Percentiles rank a stretch among this genome's conserved stretches.
phyloP scores from a whole-genome alignment of 30 jellyfish, hydroid and myxozoan genomes.

The Sanderia malayensis region DNA sequence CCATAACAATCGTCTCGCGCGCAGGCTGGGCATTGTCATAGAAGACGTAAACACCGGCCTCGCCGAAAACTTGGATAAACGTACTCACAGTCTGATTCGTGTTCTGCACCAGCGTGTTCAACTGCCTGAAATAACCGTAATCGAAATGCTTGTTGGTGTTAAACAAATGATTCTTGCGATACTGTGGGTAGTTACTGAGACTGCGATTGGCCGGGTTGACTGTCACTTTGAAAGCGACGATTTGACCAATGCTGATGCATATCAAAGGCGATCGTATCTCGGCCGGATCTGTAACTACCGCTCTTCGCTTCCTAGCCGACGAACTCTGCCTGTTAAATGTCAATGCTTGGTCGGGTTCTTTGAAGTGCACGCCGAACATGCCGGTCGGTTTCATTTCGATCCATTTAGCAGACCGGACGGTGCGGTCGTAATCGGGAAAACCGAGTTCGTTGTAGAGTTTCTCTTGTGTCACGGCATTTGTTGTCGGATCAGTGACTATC shows the following conservation, averaged over 20 bases:
- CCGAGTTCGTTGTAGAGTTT: conserved; percentile 67
- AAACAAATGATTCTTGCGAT: conserved; percentile 79
- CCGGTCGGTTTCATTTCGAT: conserved; percentile 60
- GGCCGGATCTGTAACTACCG: conserved; percentile 43
- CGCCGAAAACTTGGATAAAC: conserved; percentile 82
- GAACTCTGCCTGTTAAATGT: conserved; percentile 4
- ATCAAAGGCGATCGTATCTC: conserved; percentile 85
- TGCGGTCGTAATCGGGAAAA: conserved; percentile 77
- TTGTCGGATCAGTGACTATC: conserved; percentile 5
- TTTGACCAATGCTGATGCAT: conserved; percentile 78
- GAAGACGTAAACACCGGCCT: conserved; percentile 90
- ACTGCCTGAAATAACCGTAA: conserved; percentile 90
- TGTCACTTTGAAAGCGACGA: conserved; percentile 67
- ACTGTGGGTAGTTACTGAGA: conserved; percentile 83
- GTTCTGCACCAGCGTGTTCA: conserved; percentile 72
- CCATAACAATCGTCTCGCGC: conserved; percentile 90
- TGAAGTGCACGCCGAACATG: conserved; percentile 57
- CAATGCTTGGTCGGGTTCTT: conserved; percentile 33
- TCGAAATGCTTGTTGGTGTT: conserved; percentile 91
- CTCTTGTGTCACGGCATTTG: background rate
- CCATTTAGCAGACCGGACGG: conserved; percentile 25
- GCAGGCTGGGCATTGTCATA: conserved; percentile 80
- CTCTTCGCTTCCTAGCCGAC: conserved; percentile 65
- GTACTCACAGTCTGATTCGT: conserved; percentile 74
- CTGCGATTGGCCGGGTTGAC: conserved; percentile 65